A percentile compares a stretch with the other conserved stretches of the same genome.
phyloP scores from a whole-genome alignment of 2,888 invertebrate genomes.

The Microdon myrmicae region DNA sequence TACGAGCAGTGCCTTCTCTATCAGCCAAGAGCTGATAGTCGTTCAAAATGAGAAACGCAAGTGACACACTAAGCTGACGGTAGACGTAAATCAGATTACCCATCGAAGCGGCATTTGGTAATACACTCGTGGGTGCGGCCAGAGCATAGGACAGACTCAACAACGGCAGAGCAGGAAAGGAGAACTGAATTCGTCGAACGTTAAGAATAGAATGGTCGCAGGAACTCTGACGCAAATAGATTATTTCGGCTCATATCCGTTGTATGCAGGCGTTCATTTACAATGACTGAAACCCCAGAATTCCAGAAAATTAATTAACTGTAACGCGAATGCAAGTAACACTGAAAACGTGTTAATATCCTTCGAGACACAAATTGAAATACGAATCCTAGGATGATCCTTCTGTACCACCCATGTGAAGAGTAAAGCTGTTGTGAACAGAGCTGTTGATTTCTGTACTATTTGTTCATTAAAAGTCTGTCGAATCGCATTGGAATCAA shows the following conservation, averaged over 20 bases:
- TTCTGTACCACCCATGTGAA: neutral
- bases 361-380: conserved; percentile 14
- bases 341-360: neutral
- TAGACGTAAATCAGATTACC: conserved; percentile 25
- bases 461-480: too few species aligned
- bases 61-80: conserved; percentile 46
- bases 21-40: conserved; percentile 7
- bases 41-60: conserved; percentile 26
- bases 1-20: conserved; percentile 14
- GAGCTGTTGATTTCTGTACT: too few species aligned
- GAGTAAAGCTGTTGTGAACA: neutral
- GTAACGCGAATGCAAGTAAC: conserved; percentile 19
- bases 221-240: conserved; percentile 35
- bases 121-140: neutral
- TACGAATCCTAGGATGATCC: neutral
- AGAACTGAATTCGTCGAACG: neutral
- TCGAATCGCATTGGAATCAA: too few species aligned
- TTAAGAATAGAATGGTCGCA: conserved; percentile 35
- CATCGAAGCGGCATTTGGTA: conserved; percentile 1
- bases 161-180: neutral
- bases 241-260: conserved; percentile 16
- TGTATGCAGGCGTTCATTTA: neutral
- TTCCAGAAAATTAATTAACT: conserved; percentile 39
- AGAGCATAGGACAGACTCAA: neutral
- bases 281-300: conserved; percentile 8